Base-by-base conservation (phyloP, 2,113 vertebrate genomes). In the Vidua chalybeata region DNA sequence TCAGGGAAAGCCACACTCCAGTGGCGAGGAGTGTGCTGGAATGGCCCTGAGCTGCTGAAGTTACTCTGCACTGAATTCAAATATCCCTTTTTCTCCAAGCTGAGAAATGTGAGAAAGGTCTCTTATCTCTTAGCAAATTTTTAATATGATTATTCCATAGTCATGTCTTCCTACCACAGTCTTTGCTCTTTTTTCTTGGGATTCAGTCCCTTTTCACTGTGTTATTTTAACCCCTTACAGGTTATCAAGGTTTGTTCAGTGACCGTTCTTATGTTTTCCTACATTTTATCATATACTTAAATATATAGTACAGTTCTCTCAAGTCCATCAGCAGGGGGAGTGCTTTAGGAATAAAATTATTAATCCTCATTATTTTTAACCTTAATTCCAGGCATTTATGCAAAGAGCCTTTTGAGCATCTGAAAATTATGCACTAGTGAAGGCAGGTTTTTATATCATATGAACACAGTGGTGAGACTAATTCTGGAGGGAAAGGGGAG, bases 261-360 rank as follows among this genome's bases (percentile, higher is more conserved):
- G 43, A 51, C 13, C 7, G 16, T 49, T 67, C 24, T 59, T 77
- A 71, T 2, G 6, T 64, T 87, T 94, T 62, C 51, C 37, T 73
- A 28, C 10, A 45, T 87, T 84, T 91, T 85, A 21, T 59, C 20
- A 16, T 75, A 27, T 69, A 49, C 15, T 85, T 68, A 41, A 83
- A 80, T 33, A 48, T 24, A n/a, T 59, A 73, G 17, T 55, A 63
- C 24, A 28, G 26, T 82, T 90, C 14, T 91, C 20, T 72, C 49
- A 23, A 68, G 51, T 78, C 79, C 84, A 95, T 95, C 88, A 95
- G 83, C 68, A 96, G 93, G 52, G 92, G 92, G 85, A 94, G 95
- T 90, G 39, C 88, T 96, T 95, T 96, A 88, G 48, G 90, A 90
- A 81, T 61, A 52, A 52, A 86, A 59, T 94, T 81, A 75, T 86